Evolutionary conservation across 1,140 invertebrate genomes (phyloP), one percentile per base, ranked within the genome.

Genomic region (Penaeus vannamei): DNA sequence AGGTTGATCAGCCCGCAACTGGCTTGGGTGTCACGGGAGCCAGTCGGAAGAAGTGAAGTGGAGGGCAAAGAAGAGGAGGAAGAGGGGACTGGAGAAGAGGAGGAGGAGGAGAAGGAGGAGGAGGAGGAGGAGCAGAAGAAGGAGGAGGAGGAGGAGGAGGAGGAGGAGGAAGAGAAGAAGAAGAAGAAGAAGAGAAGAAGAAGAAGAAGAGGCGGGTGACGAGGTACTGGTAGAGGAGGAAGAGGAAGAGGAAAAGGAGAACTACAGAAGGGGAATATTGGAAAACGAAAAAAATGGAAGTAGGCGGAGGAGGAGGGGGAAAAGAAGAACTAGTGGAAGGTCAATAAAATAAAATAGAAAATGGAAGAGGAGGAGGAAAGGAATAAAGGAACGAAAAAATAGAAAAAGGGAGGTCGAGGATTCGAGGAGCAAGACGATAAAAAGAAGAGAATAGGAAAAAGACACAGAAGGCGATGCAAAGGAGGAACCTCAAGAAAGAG

Each of bases 291-390:
- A 12, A 10, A 84, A 46, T 42, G 60, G 64, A 46, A 62, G 60
- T n/a, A 59, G 59, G 81, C 46, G 80, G 59, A 82, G 80, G 59
- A 42, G 46, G 80, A 53, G 42, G 46, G 42, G 46, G 42, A 53
- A 53, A 82, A 36, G 62, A 42, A 60, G 59, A 83, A 22, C 23
- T 26, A 82, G 80, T n/a, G 42, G 59, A 46, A 81, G 59, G 79
- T 46, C 3, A 46, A 10, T 3, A 46, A 46, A 10, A 46, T 46
- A 10, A 46, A 46, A 46, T 10, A 46, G 42, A 10, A 10, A 10
- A 46, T 3, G 10, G 3, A 10, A 46, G 10, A 46, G 42, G 10
- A 10, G 10, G 10, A 46, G 10, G 8, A 53, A 17, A 53, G 53
- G 17, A 53, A 53, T 53, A 53, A 7, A 53, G 8, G 53, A 42